Evolutionary conservation across 1,140 invertebrate genomes (phyloP), one percentile per base, ranked within the genome.

Genomic region (Brachionus rubens): DNA sequence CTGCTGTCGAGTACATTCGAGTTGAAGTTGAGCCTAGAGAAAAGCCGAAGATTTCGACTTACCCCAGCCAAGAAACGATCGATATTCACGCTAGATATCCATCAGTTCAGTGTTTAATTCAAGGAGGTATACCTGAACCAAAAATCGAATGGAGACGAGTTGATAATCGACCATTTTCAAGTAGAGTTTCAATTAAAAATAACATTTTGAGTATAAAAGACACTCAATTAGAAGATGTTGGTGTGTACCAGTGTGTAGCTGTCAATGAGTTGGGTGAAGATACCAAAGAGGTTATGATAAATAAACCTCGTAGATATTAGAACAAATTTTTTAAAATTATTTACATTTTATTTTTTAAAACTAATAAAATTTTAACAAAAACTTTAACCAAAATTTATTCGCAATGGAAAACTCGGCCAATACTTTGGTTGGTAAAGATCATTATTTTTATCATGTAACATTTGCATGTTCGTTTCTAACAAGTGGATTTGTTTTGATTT

Each of bases 11-110:
- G 16, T 72, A 72, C 19, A 54, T 30, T 12, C n/a, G 46, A 33
- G 46, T 72, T 30, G 68, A 72, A 72, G 68, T 72, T 14, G 33
- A 50, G 24, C 24, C 30, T 50, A 30, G 26, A 36, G 46, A 72
- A 50, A 50, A 48, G n/a, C 68, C 68, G 0, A 40, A 14, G 6
- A 5, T 72, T 10, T 14, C 3, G 4, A 36, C 16, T 3, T 16
- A n/a, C 30, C 68, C 68, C 3, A 50, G 7, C 12, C 46, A 72
- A 36, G 33, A 72, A 14, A 33, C 14, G 1, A 48, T 72, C n/a
- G 68, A 72, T 50, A 6, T 12, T 0, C 50, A 50, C 33, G 47
- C 46, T 40, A 40, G 33, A 50, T 50, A n/a, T 50, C 50, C 50
- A 50, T 72, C 46, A 33, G 50, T 50, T 30, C 24, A 30, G 24